phyloP scores from a whole-genome alignment of 2,888 invertebrate genomes.

The Trilocha varians region DNA sequence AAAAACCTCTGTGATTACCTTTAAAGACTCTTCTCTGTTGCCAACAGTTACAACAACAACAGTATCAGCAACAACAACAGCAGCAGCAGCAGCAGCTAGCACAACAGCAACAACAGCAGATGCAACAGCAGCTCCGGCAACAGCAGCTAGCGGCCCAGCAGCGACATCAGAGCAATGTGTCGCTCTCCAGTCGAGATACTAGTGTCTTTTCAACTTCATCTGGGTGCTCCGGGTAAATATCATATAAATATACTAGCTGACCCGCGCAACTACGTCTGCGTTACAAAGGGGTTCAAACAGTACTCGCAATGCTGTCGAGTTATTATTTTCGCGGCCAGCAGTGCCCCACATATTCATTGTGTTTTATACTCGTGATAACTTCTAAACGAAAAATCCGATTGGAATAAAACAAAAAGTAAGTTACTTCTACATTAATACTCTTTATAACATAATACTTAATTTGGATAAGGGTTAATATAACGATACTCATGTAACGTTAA shows the following conservation, averaged over 20 bases:
- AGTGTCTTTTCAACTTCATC: slow-evolving; percentile 64
- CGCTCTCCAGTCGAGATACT: slow-evolving; percentile 56
- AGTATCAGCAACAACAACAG: slow-evolving; percentile 20
- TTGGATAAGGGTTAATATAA: too few species aligned
- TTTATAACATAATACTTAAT: too few species aligned
- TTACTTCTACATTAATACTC: background rate
- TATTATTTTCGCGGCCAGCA: background rate
- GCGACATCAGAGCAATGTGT: slow-evolving; percentile 30
- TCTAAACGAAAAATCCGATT: too few species aligned
- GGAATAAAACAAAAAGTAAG: too few species aligned
- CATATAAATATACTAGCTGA: background rate
- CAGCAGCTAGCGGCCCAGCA: slow-evolving; percentile 27
- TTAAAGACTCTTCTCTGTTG: too few species aligned
- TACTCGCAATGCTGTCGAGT: too few species aligned
- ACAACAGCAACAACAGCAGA: slow-evolving; percentile 20
- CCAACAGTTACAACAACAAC: slow-evolving; percentile 11
- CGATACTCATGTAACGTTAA: too few species aligned
- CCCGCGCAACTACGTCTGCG: too few species aligned
- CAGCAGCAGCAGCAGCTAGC: slow-evolving; percentile 17
- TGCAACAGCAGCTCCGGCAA: slow-evolving; percentile 16
- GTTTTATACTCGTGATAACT: too few species aligned
- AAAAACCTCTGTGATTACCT: too few species aligned
- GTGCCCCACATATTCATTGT: too few species aligned
- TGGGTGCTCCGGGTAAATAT: slow-evolving; percentile 55
- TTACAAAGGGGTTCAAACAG: too few species aligned